Evolutionary conservation across 2,888 invertebrate genomes (phyloP).

Genomic region (Calameuta idolon): DNA sequence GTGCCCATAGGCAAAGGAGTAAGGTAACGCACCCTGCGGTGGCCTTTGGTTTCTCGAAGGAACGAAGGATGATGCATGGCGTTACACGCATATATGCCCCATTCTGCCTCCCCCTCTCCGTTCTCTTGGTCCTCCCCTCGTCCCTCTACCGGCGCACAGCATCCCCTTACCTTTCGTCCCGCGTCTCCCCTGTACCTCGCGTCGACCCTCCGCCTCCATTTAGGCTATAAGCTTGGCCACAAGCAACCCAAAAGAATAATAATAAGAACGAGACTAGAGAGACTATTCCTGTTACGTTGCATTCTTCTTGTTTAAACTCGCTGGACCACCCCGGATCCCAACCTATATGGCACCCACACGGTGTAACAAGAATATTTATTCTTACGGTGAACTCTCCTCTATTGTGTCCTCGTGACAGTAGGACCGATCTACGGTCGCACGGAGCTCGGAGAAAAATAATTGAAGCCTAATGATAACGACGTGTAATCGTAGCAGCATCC

Average conservation of each 20-base stretch:
- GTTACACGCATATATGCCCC: slow-evolving; percentile 61
- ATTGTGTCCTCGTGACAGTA: background rate
- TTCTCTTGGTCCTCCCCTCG: slow-evolving; percentile 13
- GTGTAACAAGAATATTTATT: slow-evolving; percentile 46
- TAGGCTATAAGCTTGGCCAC: slow-evolving; percentile 46
- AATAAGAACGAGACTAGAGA: slow-evolving; percentile 57
- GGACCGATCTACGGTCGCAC: background rate
- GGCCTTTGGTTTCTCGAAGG: slow-evolving; percentile 63
- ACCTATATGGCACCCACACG: slow-evolving; percentile 54
- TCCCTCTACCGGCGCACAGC: slow-evolving; percentile 10
- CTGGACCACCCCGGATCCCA: slow-evolving; percentile 63
- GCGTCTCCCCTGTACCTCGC: slow-evolving; percentile 35
- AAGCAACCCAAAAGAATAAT: slow-evolving; percentile 55
- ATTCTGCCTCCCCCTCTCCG: slow-evolving; percentile 24
- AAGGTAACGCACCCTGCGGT: slow-evolving; percentile 64
- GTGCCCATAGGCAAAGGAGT: slow-evolving; percentile 54
- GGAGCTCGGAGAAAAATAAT: background rate
- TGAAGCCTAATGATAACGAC: background rate
- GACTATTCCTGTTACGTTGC: slow-evolving; percentile 65
- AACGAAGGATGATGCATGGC: slow-evolving; percentile 66
- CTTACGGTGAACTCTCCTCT: slow-evolving; percentile 26
- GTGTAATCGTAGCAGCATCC: background rate
- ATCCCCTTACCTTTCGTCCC: slow-evolving; percentile 27
- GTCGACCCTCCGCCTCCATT: slow-evolving; percentile 48
- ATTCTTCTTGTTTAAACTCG: slow-evolving; percentile 63